Percentiles rank a stretch among this genome's conserved stretches.
phyloP scores from a whole-genome alignment of 2,797 vertebrate species.

The Rhadinocentrus ornatus region DNA sequence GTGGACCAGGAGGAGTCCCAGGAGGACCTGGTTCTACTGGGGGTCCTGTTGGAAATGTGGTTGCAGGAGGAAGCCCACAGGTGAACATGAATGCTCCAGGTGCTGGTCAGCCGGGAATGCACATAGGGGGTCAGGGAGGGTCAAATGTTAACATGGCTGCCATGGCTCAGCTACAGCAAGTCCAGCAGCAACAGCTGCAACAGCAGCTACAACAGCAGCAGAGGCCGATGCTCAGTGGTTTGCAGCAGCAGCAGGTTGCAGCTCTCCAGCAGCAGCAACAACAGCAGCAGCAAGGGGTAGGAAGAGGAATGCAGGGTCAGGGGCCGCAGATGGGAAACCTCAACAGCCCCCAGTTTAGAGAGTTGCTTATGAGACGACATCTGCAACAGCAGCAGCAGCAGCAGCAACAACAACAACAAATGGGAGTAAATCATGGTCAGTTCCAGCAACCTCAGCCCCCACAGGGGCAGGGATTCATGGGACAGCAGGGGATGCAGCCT shows the following conservation, averaged over 20 bases:
- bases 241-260: slow-evolving; percentile 69
- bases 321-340: slow-evolving; percentile 88
- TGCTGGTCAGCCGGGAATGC: slow-evolving; percentile 81
- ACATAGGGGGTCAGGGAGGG: slow-evolving; percentile 88
- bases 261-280: slow-evolving; percentile 68
- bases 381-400: slow-evolving; percentile 84
- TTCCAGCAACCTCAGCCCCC: slow-evolving; percentile 89
- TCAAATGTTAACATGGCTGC: slow-evolving; percentile 73
- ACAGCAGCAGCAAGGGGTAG: slow-evolving; percentile 70
- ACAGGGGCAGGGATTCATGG: slow-evolving; percentile 86
- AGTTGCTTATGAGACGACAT: slow-evolving; percentile 89
- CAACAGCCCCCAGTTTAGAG: slow-evolving; percentile 91
- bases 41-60: slow-evolving; percentile 70
- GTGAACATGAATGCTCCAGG: slow-evolving; percentile 77
- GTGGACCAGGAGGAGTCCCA: slow-evolving; percentile 52
- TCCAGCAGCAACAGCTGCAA: not conserved
- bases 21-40: slow-evolving; percentile 68
- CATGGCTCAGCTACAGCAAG: slow-evolving; percentile 77
- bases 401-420: slow-evolving; percentile 84
- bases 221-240: slow-evolving; percentile 53
- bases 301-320: slow-evolving; percentile 84
- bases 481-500: slow-evolving; percentile 87
- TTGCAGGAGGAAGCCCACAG: slow-evolving; percentile 71
- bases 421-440: slow-evolving; percentile 89
- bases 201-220: not conserved